Evolutionary conservation across 2,888 invertebrate genomes (phyloP).

Genomic region (Synergus laeviventris): DNA sequence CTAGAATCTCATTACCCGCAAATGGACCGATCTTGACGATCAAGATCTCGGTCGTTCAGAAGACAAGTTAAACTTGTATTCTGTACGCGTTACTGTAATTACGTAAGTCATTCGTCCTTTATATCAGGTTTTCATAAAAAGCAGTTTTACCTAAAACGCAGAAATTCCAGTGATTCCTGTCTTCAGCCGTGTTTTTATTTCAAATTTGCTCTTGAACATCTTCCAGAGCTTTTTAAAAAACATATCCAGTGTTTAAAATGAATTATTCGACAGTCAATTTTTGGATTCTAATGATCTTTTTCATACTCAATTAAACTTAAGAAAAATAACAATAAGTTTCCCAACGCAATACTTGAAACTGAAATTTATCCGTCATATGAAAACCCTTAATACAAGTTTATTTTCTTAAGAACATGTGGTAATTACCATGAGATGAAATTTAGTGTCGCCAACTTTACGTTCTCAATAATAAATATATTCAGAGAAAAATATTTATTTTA

Average conservation of each 20-base stretch:
- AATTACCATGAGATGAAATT: no score
- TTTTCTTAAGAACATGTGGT: no score
- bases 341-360: no score
- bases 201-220: neutral
- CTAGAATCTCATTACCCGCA: conserved; percentile 31
- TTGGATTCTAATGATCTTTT: no score
- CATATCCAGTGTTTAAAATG: neutral
- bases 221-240: neutral
- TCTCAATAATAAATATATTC: no score
- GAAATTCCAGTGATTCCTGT: neutral
- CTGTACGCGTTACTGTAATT: conserved; percentile 30
- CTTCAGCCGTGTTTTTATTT: neutral
- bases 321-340: no score
- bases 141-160: neutral
- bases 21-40: conserved; percentile 34
- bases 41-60: conserved; percentile 32
- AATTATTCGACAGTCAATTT: neutral
- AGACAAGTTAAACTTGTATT: conserved; percentile 38
- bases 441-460: no score
- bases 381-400: no score
- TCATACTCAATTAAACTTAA: no score
- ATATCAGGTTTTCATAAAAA: conserved; percentile 25
- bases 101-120: conserved; percentile 24
- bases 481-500: no score
- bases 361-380: no score